Percentiles rank a stretch among this genome's conserved stretches.
Conservation (phyloP, 2,113 vertebrate species). For the Phaetusa simplex region DNA sequence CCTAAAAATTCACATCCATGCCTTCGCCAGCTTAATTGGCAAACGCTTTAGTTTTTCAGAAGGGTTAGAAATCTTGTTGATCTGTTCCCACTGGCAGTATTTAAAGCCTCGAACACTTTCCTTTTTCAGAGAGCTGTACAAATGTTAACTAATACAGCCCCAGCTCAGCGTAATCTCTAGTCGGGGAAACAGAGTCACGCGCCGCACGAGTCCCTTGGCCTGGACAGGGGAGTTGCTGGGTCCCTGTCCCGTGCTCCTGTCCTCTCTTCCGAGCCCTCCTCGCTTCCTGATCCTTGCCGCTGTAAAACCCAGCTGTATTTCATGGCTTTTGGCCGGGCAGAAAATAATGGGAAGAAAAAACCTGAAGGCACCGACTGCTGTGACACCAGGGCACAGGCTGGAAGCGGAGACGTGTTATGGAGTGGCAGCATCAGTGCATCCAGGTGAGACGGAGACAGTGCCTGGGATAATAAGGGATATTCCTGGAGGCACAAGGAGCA, state of each 20-base stretch:
- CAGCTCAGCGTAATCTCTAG: background rate
- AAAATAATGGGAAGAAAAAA: background rate
- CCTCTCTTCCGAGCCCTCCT: background rate
- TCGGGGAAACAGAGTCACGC: background rate
- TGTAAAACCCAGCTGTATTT: background rate
- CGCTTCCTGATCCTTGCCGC: background rate
- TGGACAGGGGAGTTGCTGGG: background rate
- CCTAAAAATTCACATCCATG: slow-evolving; percentile 49
- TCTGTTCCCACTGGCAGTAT: slow-evolving; percentile 53
- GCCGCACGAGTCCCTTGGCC: rapidly evolving
- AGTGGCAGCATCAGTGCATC: background rate
- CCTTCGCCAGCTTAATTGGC: slow-evolving; percentile 57
- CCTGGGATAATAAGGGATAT: background rate
- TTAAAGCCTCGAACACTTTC: slow-evolving; percentile 46
- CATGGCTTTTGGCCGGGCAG: background rate
- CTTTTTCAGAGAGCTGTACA: slow-evolving; percentile 37
- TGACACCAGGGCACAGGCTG: background rate
- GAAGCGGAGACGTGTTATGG: background rate
- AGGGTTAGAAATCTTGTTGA: slow-evolving; percentile 56
- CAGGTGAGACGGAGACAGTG: background rate
- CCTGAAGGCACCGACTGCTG: rapidly evolving
- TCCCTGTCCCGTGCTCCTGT: background rate
- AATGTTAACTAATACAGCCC: slow-evolving; percentile 29
- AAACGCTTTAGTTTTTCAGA: slow-evolving; percentile 59
- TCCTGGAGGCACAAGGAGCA: background rate